Percentiles rank a stretch among this genome's conserved stretches.
Evolutionary conservation across 2,797 vertebrate species (phyloP).

Genomic region (Anomalospiza imberbis): DNA sequence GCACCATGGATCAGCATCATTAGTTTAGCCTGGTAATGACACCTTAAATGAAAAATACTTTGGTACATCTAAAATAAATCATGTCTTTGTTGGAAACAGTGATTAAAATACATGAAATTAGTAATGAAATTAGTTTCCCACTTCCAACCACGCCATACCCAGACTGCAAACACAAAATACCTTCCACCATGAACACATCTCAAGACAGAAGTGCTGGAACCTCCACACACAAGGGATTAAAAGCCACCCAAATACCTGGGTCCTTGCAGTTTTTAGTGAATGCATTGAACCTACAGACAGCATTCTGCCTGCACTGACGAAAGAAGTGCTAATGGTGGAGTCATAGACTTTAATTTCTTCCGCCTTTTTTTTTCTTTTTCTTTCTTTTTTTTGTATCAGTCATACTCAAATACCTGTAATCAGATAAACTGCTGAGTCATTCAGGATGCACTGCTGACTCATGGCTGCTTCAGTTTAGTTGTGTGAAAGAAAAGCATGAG

Average conservation of each 20-base stretch:
- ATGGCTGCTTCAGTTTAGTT: background rate
- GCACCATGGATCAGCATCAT: background rate
- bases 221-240: background rate
- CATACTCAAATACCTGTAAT: background rate
- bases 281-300: background rate
- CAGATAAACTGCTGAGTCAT: slow-evolving; percentile 4
- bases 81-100: background rate
- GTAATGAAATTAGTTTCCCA: background rate
- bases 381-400: background rate
- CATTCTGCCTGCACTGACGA: background rate
- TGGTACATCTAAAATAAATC: background rate
- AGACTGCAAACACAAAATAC: background rate
- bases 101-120: background rate
- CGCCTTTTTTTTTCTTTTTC: background rate
- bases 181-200: background rate
- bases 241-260: background rate
- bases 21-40: background rate
- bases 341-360: background rate
- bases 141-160: background rate
- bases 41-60: background rate
- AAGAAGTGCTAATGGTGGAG: background rate
- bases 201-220: background rate
- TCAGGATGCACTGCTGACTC: background rate
- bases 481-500: background rate
- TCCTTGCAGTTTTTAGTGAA: background rate